Evolutionary conservation across 2,888 invertebrate species (phyloP).

Genomic region (Coenonympha glycerion): DNA sequence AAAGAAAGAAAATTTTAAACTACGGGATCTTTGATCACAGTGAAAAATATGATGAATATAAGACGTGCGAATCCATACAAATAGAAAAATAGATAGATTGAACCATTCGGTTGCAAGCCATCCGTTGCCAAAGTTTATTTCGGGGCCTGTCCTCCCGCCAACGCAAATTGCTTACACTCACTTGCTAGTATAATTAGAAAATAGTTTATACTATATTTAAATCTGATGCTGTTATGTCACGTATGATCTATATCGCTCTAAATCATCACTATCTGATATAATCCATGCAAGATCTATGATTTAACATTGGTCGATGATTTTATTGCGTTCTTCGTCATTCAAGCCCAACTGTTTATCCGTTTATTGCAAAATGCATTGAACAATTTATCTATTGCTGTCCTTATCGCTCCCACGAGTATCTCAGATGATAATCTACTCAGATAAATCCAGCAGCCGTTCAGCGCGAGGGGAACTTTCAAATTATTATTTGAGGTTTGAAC

Average conservation of each 20-base stretch:
- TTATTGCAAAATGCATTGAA: conserved; percentile 26
- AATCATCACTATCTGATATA: conserved; percentile 4
- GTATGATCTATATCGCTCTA: conserved; percentile 6
- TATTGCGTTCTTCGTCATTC: background rate
- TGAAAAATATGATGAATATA: conserved; percentile 10
- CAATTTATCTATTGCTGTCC: conserved; percentile 33
- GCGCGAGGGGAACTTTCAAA: conserved; percentile 44
- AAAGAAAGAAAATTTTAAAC: background rate
- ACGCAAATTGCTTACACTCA: conserved; percentile 73
- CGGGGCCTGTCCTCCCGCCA: conserved; percentile 52
- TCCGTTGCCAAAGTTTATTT: conserved; percentile 69
- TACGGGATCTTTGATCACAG: conserved; percentile 7
- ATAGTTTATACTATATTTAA: conserved; percentile 56
- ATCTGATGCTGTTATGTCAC: conserved; percentile 30
- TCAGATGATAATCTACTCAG: conserved; percentile 51
- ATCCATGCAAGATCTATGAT: background rate
- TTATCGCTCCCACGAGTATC: conserved; percentile 41
- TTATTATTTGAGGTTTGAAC: conserved; percentile 49
- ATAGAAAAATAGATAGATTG: conserved; percentile 11
- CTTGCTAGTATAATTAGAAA: conserved; percentile 72
- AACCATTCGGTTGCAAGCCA: conserved; percentile 17
- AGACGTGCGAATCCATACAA: conserved; percentile 4
- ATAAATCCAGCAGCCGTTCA: conserved; percentile 51
- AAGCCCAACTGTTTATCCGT: conserved; percentile 15
- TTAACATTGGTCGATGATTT: background rate